Percentiles rank a stretch among this genome's conserved stretches.
Evolutionary conservation across 2,797 vertebrate genomes (phyloP).

Genomic region (Australoheros facetus): DNA sequence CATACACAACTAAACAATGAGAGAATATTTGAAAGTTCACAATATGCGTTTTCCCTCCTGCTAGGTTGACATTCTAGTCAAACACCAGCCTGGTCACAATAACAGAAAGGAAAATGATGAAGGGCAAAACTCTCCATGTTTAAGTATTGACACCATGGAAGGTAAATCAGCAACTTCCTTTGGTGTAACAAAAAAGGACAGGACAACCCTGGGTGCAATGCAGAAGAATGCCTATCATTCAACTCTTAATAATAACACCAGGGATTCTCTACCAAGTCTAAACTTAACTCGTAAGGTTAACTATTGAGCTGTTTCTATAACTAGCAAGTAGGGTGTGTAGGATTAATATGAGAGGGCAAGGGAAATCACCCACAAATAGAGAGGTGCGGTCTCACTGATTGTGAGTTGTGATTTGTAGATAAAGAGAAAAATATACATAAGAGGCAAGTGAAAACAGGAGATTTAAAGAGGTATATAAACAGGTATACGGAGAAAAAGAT

Average conservation of each 20-base stretch:
- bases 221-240: slow-evolving; percentile 18
- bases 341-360: background rate
- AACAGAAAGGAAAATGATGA: background rate
- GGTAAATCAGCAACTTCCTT: background rate
- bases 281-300: slow-evolving; percentile 31
- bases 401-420: background rate
- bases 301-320: slow-evolving; percentile 18
- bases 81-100: slow-evolving; percentile 22
- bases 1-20: background rate
- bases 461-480: background rate
- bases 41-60: background rate
- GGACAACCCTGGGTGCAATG: slow-evolving; percentile 12
- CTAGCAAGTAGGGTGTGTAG: background rate
- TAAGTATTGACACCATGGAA: background rate
- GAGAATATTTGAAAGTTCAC: background rate
- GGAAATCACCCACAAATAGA: slow-evolving; percentile 11
- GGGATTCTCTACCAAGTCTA: slow-evolving; percentile 17
- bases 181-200: background rate
- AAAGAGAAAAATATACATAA: background rate
- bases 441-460: background rate
- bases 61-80: slow-evolving; percentile 13
- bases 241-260: slow-evolving; percentile 30
- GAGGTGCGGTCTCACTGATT: background rate
- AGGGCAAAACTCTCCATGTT: background rate
- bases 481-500: background rate